Evolutionary conservation across 2,113 vertebrate species (phyloP).

Genomic region (Gila orcuttii): DNA sequence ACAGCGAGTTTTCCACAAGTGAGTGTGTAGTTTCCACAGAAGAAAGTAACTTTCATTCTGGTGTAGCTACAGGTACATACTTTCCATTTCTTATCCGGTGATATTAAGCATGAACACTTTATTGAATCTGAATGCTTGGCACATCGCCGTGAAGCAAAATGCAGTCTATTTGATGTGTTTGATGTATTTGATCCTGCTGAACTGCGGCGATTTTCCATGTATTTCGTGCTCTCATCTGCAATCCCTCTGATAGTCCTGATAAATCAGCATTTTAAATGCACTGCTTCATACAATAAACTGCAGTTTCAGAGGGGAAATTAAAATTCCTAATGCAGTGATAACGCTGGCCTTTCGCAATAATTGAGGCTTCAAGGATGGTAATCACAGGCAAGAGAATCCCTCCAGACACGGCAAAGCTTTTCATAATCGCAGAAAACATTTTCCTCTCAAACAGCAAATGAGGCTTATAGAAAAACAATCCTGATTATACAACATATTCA

Average conservation of each 20-base stretch:
- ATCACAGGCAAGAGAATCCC: slow-evolving; percentile 52
- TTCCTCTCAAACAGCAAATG: slow-evolving; percentile 33
- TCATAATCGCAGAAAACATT: slow-evolving; percentile 32
- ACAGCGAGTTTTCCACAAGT: not conserved
- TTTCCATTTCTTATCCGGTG: not conserved
- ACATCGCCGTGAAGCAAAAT: slow-evolving; percentile 48
- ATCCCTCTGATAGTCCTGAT: slow-evolving; percentile 59
- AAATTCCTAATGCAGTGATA: slow-evolving; percentile 64
- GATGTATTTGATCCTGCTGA: slow-evolving; percentile 23
- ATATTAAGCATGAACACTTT: not conserved
- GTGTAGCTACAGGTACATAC: not conserved
- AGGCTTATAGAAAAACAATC: slow-evolving; percentile 20
- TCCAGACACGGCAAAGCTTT: slow-evolving; percentile 18
- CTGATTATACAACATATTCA: slow-evolving; percentile 26
- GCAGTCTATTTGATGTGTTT: slow-evolving; percentile 63
- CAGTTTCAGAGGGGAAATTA: slow-evolving; percentile 67
- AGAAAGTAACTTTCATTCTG: not conserved
- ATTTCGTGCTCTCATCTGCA: slow-evolving; percentile 44
- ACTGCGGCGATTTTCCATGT: slow-evolving; percentile 24
- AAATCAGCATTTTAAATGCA: slow-evolving; percentile 69
- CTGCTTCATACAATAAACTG: slow-evolving; percentile 64
- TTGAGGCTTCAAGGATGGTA: slow-evolving; percentile 64
- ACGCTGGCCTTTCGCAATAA: slow-evolving; percentile 68
- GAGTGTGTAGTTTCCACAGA: not conserved
- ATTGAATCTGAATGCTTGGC: not conserved